phyloP scores from a whole-genome alignment of 2,797 vertebrate species.

The Falco biarmicus region DNA sequence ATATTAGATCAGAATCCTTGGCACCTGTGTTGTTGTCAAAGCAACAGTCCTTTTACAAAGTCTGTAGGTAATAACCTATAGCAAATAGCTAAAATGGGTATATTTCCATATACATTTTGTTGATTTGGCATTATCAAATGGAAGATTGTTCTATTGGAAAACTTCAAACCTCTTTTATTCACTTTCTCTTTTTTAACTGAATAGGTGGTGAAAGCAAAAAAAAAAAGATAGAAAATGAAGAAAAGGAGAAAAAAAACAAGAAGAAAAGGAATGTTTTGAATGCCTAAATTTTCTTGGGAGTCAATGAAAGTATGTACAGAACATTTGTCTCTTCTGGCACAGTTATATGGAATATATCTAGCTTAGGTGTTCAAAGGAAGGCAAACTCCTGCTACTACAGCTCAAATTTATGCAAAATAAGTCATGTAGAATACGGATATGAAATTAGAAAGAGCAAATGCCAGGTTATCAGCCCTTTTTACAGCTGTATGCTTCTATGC shows the following conservation, averaged over 20 bases:
- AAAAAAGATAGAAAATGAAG: rapidly evolving
- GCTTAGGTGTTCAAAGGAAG: not conserved
- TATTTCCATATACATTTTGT: not conserved
- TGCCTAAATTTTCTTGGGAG: not conserved
- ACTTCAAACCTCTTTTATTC: rapidly evolving
- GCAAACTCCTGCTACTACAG: not conserved
- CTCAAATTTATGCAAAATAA: not conserved
- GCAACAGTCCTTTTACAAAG: not conserved
- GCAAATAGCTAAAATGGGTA: not conserved
- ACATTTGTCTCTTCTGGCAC: not conserved
- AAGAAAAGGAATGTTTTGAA: not conserved
- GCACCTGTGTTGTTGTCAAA: not conserved
- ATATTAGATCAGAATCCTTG: not conserved
- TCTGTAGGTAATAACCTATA: not conserved
- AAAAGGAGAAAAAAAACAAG: not conserved
- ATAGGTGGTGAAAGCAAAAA: not conserved
- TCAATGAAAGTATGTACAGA: not conserved
- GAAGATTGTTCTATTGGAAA: not conserved
- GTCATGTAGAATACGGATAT: not conserved
- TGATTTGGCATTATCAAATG: not conserved
- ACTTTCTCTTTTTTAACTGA: not conserved
- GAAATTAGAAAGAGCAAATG: not conserved
- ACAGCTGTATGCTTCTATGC: not conserved
- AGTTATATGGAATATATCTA: not conserved
- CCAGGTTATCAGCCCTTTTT: not conserved